Evolutionary conservation across 2,888 invertebrate species (phyloP).

Genomic region (Diloba caeruleocephala): DNA sequence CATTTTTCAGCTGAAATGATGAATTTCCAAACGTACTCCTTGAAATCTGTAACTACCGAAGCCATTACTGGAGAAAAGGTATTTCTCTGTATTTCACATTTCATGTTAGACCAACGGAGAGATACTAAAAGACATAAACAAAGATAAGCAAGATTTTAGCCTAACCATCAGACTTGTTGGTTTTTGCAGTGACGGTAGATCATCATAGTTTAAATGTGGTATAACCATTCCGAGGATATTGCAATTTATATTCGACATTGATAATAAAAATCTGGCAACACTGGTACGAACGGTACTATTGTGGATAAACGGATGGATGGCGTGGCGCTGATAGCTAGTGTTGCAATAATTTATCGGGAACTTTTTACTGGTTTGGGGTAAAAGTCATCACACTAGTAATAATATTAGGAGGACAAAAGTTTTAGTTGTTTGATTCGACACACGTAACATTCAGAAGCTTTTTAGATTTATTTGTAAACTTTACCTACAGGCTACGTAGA

Average conservation of each 20-base stretch:
- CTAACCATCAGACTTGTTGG: too few relatives aligned
- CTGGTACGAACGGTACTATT: conserved; percentile 32
- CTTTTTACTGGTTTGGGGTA: conserved; percentile 48
- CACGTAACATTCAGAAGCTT: conserved; percentile 2
- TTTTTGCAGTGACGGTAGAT: too few relatives aligned
- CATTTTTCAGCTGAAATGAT: too few relatives aligned
- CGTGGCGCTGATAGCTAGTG: conserved; percentile 54
- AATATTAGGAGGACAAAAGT: conserved; percentile 19
- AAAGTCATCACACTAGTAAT: conserved; percentile 33
- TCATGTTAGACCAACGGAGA: too few relatives aligned
- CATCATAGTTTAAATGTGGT: too few relatives aligned
- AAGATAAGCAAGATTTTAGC: too few relatives aligned
- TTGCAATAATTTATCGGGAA: conserved; percentile 53
- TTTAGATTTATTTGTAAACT: conserved; percentile 2
- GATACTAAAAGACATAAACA: too few relatives aligned
- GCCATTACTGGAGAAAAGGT: too few relatives aligned
- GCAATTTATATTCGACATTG: conserved; percentile 7
- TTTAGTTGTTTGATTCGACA: conserved; percentile 21
- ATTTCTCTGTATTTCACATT: too few relatives aligned
- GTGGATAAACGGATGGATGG: conserved; percentile 47
- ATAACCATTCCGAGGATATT: neutral
- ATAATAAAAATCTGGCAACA: conserved; percentile 39
- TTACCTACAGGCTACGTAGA: neutral
- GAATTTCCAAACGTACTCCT: too few relatives aligned
- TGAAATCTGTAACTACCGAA: too few relatives aligned